Evolutionary conservation across 2,888 invertebrate species (phyloP).

Genomic region (Eupithecia tripunctaria): DNA sequence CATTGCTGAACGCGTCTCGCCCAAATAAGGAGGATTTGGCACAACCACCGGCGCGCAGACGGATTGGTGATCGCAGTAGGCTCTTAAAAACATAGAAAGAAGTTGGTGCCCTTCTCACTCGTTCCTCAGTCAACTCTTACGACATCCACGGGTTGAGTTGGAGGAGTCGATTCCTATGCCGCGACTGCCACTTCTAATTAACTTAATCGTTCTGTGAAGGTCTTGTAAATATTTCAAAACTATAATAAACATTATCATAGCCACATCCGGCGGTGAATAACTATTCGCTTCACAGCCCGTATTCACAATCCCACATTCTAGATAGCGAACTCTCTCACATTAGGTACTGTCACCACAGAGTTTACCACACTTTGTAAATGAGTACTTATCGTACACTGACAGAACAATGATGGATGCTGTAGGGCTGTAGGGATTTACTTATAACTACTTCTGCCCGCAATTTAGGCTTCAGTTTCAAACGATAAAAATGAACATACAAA

Average conservation of each 20-base stretch:
- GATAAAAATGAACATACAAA: too few species aligned
- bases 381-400: not conserved
- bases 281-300: conserved; percentile 32
- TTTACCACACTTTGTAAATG: conserved; percentile 5
- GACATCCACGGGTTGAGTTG: too few species aligned
- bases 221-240: not conserved
- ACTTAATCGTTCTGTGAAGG: not conserved
- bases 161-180: too few species aligned
- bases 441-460: not conserved
- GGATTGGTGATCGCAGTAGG: too few species aligned
- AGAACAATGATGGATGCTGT: not conserved
- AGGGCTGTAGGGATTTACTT: not conserved
- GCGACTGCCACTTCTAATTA: too few species aligned
- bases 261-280: conserved; percentile 7
- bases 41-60: too few species aligned
- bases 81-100: too few species aligned
- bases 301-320: conserved; percentile 42
- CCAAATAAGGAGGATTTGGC: too few species aligned
- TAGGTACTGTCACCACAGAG: conserved; percentile 19
- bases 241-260: conserved; percentile 14
- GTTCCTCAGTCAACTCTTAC: too few species aligned
- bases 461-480: too few species aligned
- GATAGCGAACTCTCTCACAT: conserved; percentile 36
- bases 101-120: too few species aligned
- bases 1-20: too few species aligned